Evolutionary conservation across 1,140 invertebrate genomes (phyloP), one percentile per base, ranked within the genome.

Genomic region (Drosophila lowei): DNA sequence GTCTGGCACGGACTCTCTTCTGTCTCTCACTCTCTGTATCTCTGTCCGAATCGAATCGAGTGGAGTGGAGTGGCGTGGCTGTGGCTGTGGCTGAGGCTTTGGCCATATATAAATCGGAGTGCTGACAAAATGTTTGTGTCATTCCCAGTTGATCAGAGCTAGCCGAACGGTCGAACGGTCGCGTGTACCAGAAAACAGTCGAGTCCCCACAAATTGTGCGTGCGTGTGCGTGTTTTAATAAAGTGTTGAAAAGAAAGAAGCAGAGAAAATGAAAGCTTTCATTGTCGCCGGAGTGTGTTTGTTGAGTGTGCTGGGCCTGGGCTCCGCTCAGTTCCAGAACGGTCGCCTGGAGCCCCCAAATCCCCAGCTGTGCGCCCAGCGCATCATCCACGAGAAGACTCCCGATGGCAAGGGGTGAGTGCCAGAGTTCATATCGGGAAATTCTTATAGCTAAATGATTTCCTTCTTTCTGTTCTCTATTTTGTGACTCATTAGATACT

Each of bases 281-380:
- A 70, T 92, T 67, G 57, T 91, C 53, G 63, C 92, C 63, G 72
- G 90, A 74, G 75, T 90, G 63, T 91, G 89, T 63, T 80, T 93
- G 38, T 77, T 92, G 34, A 92, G 92, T 52, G 79, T 94, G 53
- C 72, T 93, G 49, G 92, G 92, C 60, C 77, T 92, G 43, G 93
- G 93, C 48, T 90, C 92, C 38, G 94, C 93, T 16, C 95, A 96
- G 89, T 95, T 95, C 84, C 93, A 93, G 43, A 94, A 94, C 74
- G 94, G 94, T 56, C 93, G 95, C 63, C 89, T 96, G 70, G 95
- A 96, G 80, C 93, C 95, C 4, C 95, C 95, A 7, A 93, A 95
- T 65, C 95, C 95, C 8, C 91, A 92, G n/a, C 92, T 95, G 23
- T 96, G 95, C 80, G 94, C 95, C 3, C 94, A 95, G 89, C 93